Conservation (phyloP, 2,888 invertebrate genomes). For the Corbicula japonica region DNA sequence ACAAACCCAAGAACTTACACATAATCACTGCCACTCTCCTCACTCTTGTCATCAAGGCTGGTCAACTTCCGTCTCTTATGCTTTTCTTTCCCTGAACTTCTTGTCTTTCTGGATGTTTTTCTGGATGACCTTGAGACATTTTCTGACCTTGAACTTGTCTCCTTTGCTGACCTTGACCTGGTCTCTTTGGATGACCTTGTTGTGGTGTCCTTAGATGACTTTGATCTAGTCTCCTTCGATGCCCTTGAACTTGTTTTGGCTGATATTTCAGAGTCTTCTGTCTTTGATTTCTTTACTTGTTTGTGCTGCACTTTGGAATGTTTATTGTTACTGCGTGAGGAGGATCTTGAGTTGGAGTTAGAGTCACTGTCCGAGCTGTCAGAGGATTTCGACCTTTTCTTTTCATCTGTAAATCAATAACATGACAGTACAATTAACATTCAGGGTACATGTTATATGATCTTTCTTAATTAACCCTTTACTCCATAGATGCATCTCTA, state of each 20-base stretch:
- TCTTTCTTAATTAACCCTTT: not conserved
- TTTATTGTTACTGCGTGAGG: too few species aligned
- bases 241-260: not conserved
- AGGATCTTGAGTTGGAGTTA: too few species aligned
- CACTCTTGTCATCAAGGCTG: constrained; percentile 1
- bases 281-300: not conserved
- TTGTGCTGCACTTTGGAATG: too few species aligned
- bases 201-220: not conserved
- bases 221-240: too few species aligned
- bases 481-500: too few species aligned
- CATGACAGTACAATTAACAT: too few species aligned
- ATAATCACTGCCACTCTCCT: constrained; percentile 24
- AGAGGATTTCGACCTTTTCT: not conserved
- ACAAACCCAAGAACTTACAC: constrained; percentile 22
- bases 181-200: not conserved
- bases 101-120: not conserved
- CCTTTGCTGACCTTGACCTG: not conserved
- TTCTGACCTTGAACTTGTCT: not conserved
- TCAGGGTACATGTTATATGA: too few species aligned
- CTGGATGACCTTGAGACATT: not conserved
- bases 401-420: not conserved
- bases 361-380: too few species aligned
- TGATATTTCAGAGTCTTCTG: too few species aligned
- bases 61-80: constrained; percentile 6
- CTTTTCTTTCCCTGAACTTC: not conserved